Evolutionary conservation across 2,797 vertebrate genomes (phyloP).

Genomic region (Spinus olivaceus): DNA sequence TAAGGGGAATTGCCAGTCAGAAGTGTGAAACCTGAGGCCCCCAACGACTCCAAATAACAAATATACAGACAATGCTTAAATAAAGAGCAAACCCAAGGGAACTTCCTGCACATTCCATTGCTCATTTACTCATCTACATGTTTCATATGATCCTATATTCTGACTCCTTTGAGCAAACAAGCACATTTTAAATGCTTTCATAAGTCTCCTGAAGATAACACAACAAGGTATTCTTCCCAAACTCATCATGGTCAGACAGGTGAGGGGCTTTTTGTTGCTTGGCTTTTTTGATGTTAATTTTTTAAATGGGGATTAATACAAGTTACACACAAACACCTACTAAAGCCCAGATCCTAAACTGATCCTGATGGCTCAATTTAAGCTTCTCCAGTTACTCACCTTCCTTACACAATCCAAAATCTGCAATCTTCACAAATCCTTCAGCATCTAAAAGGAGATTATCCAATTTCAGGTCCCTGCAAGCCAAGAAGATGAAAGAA

Average conservation of each 20-base stretch:
- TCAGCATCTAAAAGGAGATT: slow-evolving; percentile 92
- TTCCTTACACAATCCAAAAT: slow-evolving; percentile 95
- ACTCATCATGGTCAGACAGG: neutral
- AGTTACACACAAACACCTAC: neutral
- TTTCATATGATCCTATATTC: neutral
- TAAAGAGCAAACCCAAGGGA: neutral
- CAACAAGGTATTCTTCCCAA: neutral
- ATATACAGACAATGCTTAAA: neutral
- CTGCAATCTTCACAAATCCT: slow-evolving; percentile 90
- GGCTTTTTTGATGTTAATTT: neutral
- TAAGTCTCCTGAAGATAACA: neutral
- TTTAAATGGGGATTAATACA: neutral
- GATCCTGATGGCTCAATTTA: neutral
- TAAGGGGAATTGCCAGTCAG: neutral
- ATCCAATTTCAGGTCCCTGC: slow-evolving; percentile 91
- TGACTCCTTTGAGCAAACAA: neutral
- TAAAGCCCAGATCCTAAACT: neutral
- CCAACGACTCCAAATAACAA: neutral
- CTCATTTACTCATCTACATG: neutral
- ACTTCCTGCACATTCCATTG: neutral
- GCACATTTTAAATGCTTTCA: neutral
- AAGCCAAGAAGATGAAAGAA: neutral
- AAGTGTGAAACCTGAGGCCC: neutral
- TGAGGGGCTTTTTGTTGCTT: neutral
- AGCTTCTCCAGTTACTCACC: slow-evolving; percentile 73